These are phyloP conservation scores for Ditula angustiorana DNA, from an alignment of 2,888 invertebrate genomes.

Conservation along the genomic window DNA sequence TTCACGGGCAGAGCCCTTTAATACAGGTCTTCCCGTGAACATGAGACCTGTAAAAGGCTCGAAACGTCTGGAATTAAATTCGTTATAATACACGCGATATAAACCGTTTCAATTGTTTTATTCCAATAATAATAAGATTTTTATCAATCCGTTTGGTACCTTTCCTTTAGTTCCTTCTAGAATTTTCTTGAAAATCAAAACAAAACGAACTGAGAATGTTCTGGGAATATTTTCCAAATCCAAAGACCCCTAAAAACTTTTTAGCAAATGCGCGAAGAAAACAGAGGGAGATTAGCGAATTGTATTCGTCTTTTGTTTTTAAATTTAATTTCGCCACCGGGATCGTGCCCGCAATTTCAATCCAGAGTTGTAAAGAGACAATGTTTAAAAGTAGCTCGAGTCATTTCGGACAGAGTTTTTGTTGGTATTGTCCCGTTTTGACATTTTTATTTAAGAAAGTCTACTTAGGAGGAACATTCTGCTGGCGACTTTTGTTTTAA, in stretches of 20 bases:
- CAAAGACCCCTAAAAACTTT: conserved; percentile 16
- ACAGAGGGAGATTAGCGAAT: conserved; percentile 33
- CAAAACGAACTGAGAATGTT: no score
- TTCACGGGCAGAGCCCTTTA: no score
- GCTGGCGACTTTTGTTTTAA: conserved; percentile 28
- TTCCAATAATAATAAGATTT: no score
- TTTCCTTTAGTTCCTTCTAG: no score
- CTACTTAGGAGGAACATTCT: conserved; percentile 16
- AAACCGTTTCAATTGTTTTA: no score
- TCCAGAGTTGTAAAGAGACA: conserved; percentile 30
- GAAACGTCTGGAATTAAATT: no score
- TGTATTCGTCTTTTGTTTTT: conserved; percentile 39
- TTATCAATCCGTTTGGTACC: no score
- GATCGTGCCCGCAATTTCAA: conserved; percentile 39
- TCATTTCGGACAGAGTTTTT: conserved; percentile 31
- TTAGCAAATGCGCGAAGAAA: conserved; percentile 16
- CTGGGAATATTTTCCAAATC: not conserved
- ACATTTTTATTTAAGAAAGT: conserved; percentile 32
- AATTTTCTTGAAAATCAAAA: no score
- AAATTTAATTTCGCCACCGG: conserved; percentile 39
- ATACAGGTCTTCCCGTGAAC: no score
- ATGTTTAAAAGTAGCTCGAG: conserved; percentile 27
- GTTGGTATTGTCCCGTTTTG: conserved; percentile 28
- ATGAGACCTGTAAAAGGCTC: no score
- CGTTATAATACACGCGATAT: no score